These are phyloP conservation scores for Mesorhabditis spiculigera DNA, from an alignment of 2,888 invertebrate genomes.

Conservation along the genomic window DNA sequence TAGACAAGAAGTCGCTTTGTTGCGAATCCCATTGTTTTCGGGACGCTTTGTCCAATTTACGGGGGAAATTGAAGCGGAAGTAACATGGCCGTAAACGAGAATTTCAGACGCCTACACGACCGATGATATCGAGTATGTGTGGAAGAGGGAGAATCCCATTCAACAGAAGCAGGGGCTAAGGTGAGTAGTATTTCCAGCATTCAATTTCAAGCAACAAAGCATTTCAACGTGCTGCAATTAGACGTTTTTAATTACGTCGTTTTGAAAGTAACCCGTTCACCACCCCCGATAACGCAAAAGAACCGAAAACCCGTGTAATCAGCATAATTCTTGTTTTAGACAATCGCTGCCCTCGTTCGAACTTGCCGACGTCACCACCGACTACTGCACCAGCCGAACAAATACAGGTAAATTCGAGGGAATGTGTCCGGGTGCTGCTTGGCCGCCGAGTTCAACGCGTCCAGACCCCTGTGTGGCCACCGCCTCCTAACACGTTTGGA, in stretches of 20 bases:
- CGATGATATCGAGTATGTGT: slow-evolving; percentile 87
- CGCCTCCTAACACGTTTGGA: slow-evolving; percentile 35
- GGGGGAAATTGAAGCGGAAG: too few species aligned
- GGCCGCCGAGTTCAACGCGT: slow-evolving; percentile 89
- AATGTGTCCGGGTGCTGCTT: slow-evolving; percentile 69
- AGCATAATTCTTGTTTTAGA: slow-evolving; percentile 60
- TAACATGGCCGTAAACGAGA: too few species aligned
- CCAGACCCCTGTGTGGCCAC: slow-evolving; percentile 79
- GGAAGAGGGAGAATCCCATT: slow-evolving; percentile 87
- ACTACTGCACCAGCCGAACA: slow-evolving; percentile 92
- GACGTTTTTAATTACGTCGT: too few species aligned
- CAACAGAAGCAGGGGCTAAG: slow-evolving; percentile 67
- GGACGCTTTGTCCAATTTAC: neutral
- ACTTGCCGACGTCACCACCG: slow-evolving; percentile 86
- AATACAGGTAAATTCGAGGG: slow-evolving; percentile 74
- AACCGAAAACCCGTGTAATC: too few species aligned
- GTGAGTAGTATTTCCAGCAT: neutral
- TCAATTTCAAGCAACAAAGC: neutral
- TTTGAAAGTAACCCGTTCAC: too few species aligned
- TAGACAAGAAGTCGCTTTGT: neutral
- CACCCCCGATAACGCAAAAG: too few species aligned
- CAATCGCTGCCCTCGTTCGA: slow-evolving; percentile 80
- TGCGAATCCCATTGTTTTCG: neutral
- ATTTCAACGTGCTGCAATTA: too few species aligned
- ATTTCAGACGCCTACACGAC: slow-evolving; percentile 85